phyloP scores from a whole-genome alignment of 2,113 vertebrate species.

The Ailurus styani region DNA sequence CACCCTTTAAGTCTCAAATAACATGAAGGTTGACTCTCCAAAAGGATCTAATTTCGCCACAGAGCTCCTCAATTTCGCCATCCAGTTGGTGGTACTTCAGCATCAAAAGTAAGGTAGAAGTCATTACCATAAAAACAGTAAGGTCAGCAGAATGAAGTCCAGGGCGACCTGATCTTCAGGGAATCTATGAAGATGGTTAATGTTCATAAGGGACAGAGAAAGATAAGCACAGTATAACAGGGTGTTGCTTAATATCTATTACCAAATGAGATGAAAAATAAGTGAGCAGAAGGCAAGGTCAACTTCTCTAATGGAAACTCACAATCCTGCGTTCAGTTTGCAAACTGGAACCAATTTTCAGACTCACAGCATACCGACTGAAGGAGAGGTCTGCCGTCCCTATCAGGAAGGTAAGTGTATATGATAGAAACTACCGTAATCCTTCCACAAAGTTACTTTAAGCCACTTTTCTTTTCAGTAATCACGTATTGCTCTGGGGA shows the following conservation, averaged over 20 bases:
- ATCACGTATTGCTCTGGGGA: background rate
- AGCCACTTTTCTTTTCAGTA: background rate
- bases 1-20: background rate
- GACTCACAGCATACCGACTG: background rate
- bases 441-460: background rate
- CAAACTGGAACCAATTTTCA: background rate
- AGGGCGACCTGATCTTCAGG: background rate
- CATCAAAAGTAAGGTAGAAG: background rate
- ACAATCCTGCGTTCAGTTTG: background rate
- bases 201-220: background rate
- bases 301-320: background rate
- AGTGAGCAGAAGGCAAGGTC: background rate
- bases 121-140: background rate
- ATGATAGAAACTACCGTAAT: background rate
- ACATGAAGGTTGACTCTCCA: accelerated
- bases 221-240: background rate
- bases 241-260: background rate
- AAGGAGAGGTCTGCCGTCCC: accelerated
- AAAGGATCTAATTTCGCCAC: background rate
- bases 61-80: background rate
- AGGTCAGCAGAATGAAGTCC: background rate
- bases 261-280: background rate
- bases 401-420: background rate
- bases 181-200: background rate
- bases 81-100: background rate